These are phyloP conservation scores for Nothocercus nigrocapillus DNA, from an alignment of 2,113 vertebrate genomes.

Conservation along the genomic window DNA sequence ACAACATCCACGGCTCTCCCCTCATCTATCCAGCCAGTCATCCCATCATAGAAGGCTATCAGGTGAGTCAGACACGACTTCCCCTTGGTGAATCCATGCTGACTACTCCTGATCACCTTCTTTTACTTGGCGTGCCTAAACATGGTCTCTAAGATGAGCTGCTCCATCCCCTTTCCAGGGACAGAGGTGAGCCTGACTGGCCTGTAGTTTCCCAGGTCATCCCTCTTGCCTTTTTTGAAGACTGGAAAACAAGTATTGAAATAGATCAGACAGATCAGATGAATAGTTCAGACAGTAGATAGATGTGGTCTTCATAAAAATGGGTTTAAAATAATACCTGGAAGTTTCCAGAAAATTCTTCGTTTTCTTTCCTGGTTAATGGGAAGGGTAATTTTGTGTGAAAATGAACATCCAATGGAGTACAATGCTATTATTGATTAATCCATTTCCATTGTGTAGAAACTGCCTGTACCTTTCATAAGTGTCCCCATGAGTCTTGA, in stretches of 20 bases:
- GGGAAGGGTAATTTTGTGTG: background rate
- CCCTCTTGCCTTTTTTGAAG: too few species aligned
- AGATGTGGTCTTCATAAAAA: background rate
- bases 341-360: background rate
- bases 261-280: background rate
- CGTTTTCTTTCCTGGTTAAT: background rate
- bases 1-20: too few species aligned
- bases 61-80: too few species aligned
- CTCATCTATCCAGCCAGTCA: too few species aligned
- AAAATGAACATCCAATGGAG: background rate
- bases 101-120: too few species aligned
- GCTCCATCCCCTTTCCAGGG: too few species aligned
- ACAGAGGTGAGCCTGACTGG: too few species aligned
- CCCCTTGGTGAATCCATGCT: too few species aligned
- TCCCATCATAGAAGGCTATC: too few species aligned
- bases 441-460: background rate
- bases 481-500: background rate
- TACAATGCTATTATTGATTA: background rate
- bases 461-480: background rate
- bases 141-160: too few species aligned
- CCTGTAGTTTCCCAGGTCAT: too few species aligned
- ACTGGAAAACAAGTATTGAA: background rate
- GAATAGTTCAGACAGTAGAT: background rate
- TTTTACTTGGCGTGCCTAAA: too few species aligned
- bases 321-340: background rate